Base-by-base conservation (phyloP, 2,888 invertebrate genomes). In the Nematopogon swammerdamellus region DNA sequence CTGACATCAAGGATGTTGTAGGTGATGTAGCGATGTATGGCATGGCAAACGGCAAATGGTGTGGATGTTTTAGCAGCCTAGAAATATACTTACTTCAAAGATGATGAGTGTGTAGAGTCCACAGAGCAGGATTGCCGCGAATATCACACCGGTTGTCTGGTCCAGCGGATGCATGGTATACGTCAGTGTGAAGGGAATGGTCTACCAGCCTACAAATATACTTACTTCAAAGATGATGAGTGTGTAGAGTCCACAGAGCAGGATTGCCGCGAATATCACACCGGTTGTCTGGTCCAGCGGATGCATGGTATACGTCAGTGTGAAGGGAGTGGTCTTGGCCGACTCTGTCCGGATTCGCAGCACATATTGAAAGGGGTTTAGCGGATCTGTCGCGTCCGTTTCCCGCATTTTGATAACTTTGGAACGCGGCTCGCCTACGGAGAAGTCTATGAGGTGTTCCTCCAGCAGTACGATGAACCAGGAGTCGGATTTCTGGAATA, bases 191-290 rank as follows among this genome's bases (percentile, higher is more conserved):
- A 79, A 62, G 0, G 80, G 77, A 0, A 63, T 60, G 0, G 67
- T 67, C 3, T 55, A n/a, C n/a, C n/a, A n/a, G n/a, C n/a, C n/a
- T n/a, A n/a, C n/a, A n/a, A n/a, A n/a, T n/a, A n/a, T n/a, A 8
- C 72, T 72, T 61, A 93, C 91, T 80, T 95, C 95, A 74, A 92
- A 93, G 57, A 95, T 89, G 52, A 95, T 91, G 11, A 95, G 68
- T 2, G 87, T 65, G 61, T 95, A 95, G 14, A 95, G 80, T 0
- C 86, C 85, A 3, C 86, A 58, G 0, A 95, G 73, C n/a, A 95
- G 81, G 0, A 87, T 51, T 2, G 87, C 86, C 0, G 91, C 91
- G 56, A 88, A 89, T 1, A 88, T 68, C 3, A 91, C 85, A 0
- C 94, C 92, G 48, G 82, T 81, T 36, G 82, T 76, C 2, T 80